These are phyloP conservation scores for Fragum whitleyi DNA, from an alignment of 2,888 invertebrate species.

Conservation along the genomic window DNA sequence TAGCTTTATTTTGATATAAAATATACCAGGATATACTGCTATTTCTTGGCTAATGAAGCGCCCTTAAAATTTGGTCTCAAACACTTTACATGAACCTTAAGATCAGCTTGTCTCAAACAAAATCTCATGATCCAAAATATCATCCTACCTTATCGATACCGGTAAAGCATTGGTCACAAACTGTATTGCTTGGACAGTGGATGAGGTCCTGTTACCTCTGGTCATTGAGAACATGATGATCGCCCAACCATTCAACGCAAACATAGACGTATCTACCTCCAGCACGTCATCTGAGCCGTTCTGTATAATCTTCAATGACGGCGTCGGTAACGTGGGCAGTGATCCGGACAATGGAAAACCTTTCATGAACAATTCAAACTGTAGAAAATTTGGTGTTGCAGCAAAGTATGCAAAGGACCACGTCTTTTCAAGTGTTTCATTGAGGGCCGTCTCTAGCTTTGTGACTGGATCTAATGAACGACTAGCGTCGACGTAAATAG, in stretches of 20 bases:
- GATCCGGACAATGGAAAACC: slow-evolving; percentile 6
- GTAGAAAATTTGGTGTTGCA: background rate
- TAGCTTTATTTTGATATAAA: no score
- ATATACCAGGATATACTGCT: no score
- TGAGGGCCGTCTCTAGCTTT: slow-evolving; percentile 18
- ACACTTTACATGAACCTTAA: no score
- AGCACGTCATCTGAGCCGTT: background rate
- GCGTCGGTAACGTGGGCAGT: slow-evolving; percentile 8
- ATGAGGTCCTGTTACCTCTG: slow-evolving; percentile 38
- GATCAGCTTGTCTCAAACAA: no score
- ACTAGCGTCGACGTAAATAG: slow-evolving; percentile 41
- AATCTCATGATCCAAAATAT: no score
- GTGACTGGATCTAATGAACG: slow-evolving; percentile 39
- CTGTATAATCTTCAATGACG: background rate
- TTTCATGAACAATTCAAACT: background rate
- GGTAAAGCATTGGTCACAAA: slow-evolving; percentile 33
- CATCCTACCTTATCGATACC: slow-evolving; percentile 34
- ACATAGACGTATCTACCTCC: slow-evolving; percentile 35
- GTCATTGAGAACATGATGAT: slow-evolving; percentile 45
- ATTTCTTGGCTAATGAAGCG: no score
- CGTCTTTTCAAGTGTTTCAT: slow-evolving; percentile 1
- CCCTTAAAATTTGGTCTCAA: no score
- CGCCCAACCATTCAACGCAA: slow-evolving; percentile 21
- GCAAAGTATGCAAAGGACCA: slow-evolving; percentile 44
- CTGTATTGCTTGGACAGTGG: slow-evolving; percentile 41